Conservation (phyloP, 2,888 invertebrate species). For the Lordiphosa andalusiaca region DNA sequence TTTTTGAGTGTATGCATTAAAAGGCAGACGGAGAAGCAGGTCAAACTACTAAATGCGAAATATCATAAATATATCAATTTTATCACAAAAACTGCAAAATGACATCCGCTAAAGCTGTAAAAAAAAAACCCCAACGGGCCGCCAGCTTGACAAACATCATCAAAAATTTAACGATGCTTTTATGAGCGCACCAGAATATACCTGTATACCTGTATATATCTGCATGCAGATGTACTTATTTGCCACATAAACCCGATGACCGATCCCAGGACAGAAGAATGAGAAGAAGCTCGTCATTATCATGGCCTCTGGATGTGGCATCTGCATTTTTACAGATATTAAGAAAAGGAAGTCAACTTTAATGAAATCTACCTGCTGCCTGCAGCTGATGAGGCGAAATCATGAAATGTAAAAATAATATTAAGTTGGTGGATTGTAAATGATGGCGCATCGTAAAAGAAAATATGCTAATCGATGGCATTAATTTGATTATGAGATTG, state of each 20-base stretch:
- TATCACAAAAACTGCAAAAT: slow-evolving; percentile 25
- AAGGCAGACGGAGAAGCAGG: slow-evolving; percentile 23
- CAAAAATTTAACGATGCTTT: slow-evolving; percentile 77
- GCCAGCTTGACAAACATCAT: slow-evolving; percentile 75
- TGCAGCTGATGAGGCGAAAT: slow-evolving; percentile 64
- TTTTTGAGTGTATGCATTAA: not conserved
- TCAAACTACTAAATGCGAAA: slow-evolving; percentile 18
- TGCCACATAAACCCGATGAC: slow-evolving; percentile 76
- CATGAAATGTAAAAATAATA: slow-evolving; percentile 64
- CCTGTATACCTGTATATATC: slow-evolving; percentile 27
- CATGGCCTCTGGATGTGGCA: slow-evolving; percentile 21
- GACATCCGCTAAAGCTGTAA: slow-evolving; percentile 34
- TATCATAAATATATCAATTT: slow-evolving; percentile 58
- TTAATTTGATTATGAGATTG: slow-evolving; percentile 70
- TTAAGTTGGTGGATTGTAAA: slow-evolving; percentile 74
- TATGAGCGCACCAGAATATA: slow-evolving; percentile 67
- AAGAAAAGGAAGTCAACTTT: slow-evolving; percentile 43
- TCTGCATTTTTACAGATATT: slow-evolving; percentile 44
- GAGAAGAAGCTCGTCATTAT: not conserved
- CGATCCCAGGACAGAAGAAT: slow-evolving; percentile 9
- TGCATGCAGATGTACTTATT: slow-evolving; percentile 57
- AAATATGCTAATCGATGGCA: slow-evolving; percentile 75
- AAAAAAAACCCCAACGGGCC: slow-evolving; percentile 29
- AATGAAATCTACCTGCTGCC: slow-evolving; percentile 38
- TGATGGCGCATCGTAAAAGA: slow-evolving; percentile 67